Percentiles rank a stretch among this genome's conserved stretches.
phyloP scores from a whole-genome alignment of 2,888 invertebrate species.

The Clusia tigrina region DNA sequence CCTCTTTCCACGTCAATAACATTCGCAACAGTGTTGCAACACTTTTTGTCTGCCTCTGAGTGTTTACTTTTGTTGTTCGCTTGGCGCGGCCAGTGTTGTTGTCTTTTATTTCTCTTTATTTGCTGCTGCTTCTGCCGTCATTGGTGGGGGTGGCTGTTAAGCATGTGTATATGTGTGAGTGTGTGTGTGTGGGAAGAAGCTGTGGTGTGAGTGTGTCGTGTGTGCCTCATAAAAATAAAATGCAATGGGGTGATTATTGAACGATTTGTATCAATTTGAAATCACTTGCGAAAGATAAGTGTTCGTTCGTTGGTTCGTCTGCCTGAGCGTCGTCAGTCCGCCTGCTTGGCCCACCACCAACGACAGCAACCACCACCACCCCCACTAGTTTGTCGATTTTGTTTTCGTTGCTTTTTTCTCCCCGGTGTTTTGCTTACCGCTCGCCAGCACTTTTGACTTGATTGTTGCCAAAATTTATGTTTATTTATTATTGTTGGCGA shows the following conservation, averaged over 20 bases:
- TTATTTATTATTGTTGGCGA: conserved; percentile 9
- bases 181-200: background rate
- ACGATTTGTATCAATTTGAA: conserved; percentile 62
- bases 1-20: too few relatives aligned
- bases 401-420: conserved; percentile 47
- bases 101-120: background rate
- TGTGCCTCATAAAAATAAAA: conserved; percentile 49
- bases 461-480: conserved; percentile 12
- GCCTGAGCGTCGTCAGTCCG: background rate
- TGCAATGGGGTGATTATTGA: conserved; percentile 62
- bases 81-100: background rate
- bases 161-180: background rate
- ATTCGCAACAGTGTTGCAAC: background rate
- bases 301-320: background rate
- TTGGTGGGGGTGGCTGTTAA: background rate
- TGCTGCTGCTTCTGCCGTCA: background rate
- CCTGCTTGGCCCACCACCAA: too few relatives aligned
- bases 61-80: background rate
- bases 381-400: background rate
- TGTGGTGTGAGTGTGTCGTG: conserved; percentile 13
- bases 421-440: too few relatives aligned
- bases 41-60: too few relatives aligned
- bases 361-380: background rate
- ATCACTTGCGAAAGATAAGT: conserved; percentile 35
- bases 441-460: conserved; percentile 37